Percentiles rank a stretch among this genome's conserved stretches.
These are phyloP conservation scores for Hemichromis elongatus DNA, from an alignment of 2,113 vertebrate species.

Conservation along the genomic window DNA sequence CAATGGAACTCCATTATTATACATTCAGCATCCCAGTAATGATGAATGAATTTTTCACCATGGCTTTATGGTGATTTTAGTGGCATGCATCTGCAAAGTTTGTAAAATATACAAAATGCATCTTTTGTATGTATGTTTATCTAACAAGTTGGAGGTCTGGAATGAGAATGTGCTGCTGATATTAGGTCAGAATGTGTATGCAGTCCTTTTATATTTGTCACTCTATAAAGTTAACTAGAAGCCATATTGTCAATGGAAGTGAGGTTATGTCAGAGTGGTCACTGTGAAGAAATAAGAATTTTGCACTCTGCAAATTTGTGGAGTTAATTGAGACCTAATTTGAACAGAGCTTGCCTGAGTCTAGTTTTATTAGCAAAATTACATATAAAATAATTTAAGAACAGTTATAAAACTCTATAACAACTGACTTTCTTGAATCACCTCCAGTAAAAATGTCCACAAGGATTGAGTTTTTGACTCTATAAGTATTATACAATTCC, in stretches of 20 bases:
- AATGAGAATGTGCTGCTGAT: not conserved
- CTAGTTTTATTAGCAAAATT: not conserved
- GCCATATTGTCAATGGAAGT: not conserved
- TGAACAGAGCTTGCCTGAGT: not conserved
- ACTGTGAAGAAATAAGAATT: not conserved
- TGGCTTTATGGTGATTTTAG: not conserved
- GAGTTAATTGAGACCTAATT: not conserved
- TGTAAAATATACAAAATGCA: not conserved
- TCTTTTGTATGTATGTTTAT: not conserved
- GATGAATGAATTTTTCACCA: not conserved
- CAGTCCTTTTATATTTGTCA: not conserved
- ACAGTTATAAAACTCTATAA: not conserved
- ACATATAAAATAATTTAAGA: not conserved
- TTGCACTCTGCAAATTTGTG: not conserved
- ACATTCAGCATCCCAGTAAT: not conserved
- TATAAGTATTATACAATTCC: not conserved
- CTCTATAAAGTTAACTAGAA: not conserved
- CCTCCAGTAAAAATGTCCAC: not conserved
- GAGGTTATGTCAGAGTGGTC: not conserved
- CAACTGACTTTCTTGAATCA: not conserved
- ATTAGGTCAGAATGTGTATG: not conserved
- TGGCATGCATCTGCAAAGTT: not conserved
- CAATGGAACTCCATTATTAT: slow-evolving; percentile 3
- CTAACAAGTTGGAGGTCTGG: not conserved
- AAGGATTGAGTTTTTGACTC: not conserved